Conservation (phyloP, 2,888 invertebrate species). For the Epistrophe grossulariae region DNA sequence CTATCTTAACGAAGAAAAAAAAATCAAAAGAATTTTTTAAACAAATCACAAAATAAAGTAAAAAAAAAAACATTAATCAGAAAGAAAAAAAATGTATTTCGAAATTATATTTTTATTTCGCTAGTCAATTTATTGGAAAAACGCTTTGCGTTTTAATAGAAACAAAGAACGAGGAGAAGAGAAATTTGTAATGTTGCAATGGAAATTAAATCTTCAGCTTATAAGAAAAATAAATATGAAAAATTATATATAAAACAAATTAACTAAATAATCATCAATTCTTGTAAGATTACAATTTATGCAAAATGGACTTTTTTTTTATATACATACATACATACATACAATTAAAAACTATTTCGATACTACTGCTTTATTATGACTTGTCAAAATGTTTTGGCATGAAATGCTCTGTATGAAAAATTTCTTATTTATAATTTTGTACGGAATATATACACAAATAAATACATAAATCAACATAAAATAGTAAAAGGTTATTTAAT, state of each 20-base stretch:
- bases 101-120: constrained; percentile 56
- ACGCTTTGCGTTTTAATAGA: constrained; percentile 44
- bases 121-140: constrained; percentile 70
- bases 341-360: constrained; percentile 55
- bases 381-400: constrained; percentile 67
- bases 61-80: constrained; percentile 25
- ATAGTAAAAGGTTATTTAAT: background rate
- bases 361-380: constrained; percentile 64
- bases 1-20: constrained; percentile 26
- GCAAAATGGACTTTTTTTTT: constrained; percentile 37
- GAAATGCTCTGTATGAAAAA: constrained; percentile 70
- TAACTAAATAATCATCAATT: constrained; percentile 28
- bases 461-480: constrained; percentile 47
- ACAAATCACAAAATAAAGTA: constrained; percentile 21
- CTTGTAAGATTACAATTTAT: constrained; percentile 43
- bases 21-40: constrained; percentile 14
- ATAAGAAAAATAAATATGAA: constrained; percentile 39
- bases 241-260: constrained; percentile 27
- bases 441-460: constrained; percentile 68
- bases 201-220: constrained; percentile 56
- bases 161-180: constrained; percentile 17
- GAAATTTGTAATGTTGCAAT: constrained; percentile 34
- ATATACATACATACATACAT: constrained; percentile 29
- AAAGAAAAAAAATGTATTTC: constrained; percentile 37
- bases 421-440: constrained; percentile 73